These are phyloP conservation scores for Lasaia peninsularis DNA, from an alignment of 1,140 invertebrate species.

Conservation along the genomic window DNA sequence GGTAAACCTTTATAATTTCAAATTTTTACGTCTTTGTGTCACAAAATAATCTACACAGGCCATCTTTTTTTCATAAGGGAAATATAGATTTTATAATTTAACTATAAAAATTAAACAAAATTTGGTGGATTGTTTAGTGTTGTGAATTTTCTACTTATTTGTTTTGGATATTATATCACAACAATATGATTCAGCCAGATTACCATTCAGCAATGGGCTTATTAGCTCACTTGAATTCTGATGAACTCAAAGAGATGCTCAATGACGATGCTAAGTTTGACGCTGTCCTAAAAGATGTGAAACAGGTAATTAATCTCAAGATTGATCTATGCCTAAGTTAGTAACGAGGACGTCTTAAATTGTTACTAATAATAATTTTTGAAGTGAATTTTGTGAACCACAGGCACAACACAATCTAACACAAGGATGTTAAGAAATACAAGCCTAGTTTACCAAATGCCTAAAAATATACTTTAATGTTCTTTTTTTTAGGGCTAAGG, in stretches of 20 bases:
- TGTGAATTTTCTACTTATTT: constrained; percentile 5
- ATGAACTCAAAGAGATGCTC: constrained; percentile 89
- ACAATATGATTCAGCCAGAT: constrained; percentile 71
- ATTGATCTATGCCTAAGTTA: background rate
- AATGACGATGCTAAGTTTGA: constrained; percentile 92
- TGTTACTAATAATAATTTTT: too few relatives aligned
- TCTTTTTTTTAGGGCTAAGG: too few relatives aligned
- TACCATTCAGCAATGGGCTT: constrained; percentile 66
- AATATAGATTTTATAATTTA: background rate
- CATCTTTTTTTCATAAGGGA: too few relatives aligned
- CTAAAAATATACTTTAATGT: too few relatives aligned
- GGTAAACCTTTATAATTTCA: too few relatives aligned
- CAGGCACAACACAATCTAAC: too few relatives aligned
- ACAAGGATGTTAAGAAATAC: too few relatives aligned
- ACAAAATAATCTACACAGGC: too few relatives aligned
- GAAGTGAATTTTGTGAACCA: too few relatives aligned
- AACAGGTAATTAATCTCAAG: constrained; percentile 79
- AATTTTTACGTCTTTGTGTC: too few relatives aligned
- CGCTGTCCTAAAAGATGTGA: constrained; percentile 85
- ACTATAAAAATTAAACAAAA: background rate
- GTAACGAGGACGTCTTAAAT: too few relatives aligned
- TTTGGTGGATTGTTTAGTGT: background rate
- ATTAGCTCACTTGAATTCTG: constrained; percentile 73
- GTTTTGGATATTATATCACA: background rate
- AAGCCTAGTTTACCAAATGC: too few relatives aligned